Evolutionary conservation across 2,888 invertebrate genomes (phyloP), one percentile per base, ranked within the genome.

Genomic region (Caenorhabditis sinica): DNA sequence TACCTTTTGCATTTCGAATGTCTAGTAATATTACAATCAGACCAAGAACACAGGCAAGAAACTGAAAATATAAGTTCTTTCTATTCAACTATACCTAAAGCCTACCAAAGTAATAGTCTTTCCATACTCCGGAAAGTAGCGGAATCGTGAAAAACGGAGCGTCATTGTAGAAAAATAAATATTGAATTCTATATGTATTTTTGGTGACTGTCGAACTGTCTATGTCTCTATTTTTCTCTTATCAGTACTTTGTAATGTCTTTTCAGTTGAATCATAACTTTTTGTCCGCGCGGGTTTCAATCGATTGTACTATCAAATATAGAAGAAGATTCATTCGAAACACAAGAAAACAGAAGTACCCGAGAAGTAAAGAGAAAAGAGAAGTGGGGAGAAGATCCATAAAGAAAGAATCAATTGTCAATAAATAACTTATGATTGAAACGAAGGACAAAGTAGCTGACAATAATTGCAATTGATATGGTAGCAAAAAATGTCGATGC

Each of bases 401-500:
- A 45, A 17, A 43, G 23, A 45, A 58, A 45, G 58, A 43, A 45
- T 76, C 51, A 76, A 58, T 82, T 43, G 33, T 76, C 69, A 36
- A 76, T 43, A n/a, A 56, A 51, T 23, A 76, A 60, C 49, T 83
- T 83, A 30, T 73, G 83, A 49, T 79, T 66, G 23, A 79, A 83
- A 56, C 87, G 83, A 23, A 89, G 61, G 17, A 89, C 71, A 43
- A 88, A 56, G 58, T 86, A 73, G 30, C 77, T 81, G 51, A 89
- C 68, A 23, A 90, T 60, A 9, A 86, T 68, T 36, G 83, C 87
- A 45, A 86, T 45, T 4, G 89, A 87, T 23, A 90, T 66, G 2
- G 91, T 91, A 63, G 88, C 77, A 9, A 92, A 83, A 82, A 92
- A 92, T 1, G 92, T 92, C 17, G 88, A 84, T 1, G 90, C 85